Evolutionary conservation across 2,113 vertebrate genomes (phyloP), one percentile per base, ranked within the genome.

Genomic region (Phyllopteryx taeniolatus): DNA sequence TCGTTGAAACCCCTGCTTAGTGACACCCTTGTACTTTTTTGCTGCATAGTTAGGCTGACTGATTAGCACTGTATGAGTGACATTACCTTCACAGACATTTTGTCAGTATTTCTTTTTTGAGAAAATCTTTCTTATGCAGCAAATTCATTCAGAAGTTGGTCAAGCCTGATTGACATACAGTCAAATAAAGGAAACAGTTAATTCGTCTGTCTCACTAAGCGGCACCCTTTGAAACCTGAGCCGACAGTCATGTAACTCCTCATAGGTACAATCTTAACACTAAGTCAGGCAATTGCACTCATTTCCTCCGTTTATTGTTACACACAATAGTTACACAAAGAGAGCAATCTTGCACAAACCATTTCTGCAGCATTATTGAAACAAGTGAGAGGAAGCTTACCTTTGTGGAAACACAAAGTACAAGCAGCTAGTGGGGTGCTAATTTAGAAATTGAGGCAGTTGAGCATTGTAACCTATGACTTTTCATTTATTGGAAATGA

Each of bases 231-330:
- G 79, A 81, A 87, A 86, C 76, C 72, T 46, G 76, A 90, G 67
- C 66, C 12, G 44, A 68, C 59, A 71, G 78, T 76, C 79, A 74
- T 87, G 79, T 83, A 63, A 73, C 75, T 83, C 79, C 83, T 73
- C 72, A 84, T 77, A 79, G 73, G 79, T 86, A 84, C 80, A 83
- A 89, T 79, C 77, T 80, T 80, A 84, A 82, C 79, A 88, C 87
- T 76, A 83, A 77, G 80, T 85, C 76, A 84, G 73, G 81, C 80
- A 82, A 91, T 74, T 82, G 76, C 39, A 15, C 78, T 85, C 82
- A 89, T 90, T 89, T 90, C 86, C 86, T 87, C 65, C 51, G 81
- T 89, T 92, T 90, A 88, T 89, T 90, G 84, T 90, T 91, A 68
- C 86, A 87, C 83, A 81, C 77, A 42, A 70, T 81, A 65, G 80